Evolutionary conservation across 37 sponge, comb jelly and placozoan genomes (phyloP).

Genomic region (Ianthella basta): DNA sequence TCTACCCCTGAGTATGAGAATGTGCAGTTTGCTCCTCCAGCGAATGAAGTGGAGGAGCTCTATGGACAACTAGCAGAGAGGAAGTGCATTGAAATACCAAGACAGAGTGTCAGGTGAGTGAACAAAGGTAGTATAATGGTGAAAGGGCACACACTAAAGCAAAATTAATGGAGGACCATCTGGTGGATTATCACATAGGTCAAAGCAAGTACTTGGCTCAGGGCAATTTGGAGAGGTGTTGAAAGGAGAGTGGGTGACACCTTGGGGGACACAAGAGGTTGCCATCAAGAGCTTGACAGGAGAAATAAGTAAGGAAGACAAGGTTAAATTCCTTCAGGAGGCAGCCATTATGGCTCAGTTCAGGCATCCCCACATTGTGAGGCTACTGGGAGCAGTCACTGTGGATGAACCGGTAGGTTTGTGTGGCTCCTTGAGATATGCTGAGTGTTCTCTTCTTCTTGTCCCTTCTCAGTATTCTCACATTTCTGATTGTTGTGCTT

Average conservation of each 20-base stretch:
- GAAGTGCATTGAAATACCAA: conserved; percentile 56
- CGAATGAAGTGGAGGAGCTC: conserved; percentile 31
- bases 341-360: conserved; percentile 37
- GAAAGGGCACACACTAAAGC: too few species aligned
- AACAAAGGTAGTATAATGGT: background rate
- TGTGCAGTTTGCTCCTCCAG: conserved; percentile 23
- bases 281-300: conserved; percentile 1
- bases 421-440: background rate
- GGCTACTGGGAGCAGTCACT: conserved; percentile 29
- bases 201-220: background rate
- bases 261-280: background rate
- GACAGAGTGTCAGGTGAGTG: conserved; percentile 36
- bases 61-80: conserved; percentile 53
- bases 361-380: conserved; percentile 11
- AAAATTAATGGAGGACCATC: too few species aligned
- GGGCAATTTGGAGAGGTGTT: conserved; percentile 9
- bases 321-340: conserved; percentile 23
- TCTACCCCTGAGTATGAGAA: too few species aligned
- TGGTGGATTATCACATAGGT: background rate
- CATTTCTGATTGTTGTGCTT: background rate
- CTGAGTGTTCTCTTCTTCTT: background rate
- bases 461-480: background rate
- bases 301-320: background rate
- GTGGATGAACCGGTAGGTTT: conserved; percentile 32
- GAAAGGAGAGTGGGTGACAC: conserved; percentile 5